Evolutionary conservation across 2,113 vertebrate species (phyloP), one percentile per base, ranked within the genome.

Genomic region (Isichthys henryi): DNA sequence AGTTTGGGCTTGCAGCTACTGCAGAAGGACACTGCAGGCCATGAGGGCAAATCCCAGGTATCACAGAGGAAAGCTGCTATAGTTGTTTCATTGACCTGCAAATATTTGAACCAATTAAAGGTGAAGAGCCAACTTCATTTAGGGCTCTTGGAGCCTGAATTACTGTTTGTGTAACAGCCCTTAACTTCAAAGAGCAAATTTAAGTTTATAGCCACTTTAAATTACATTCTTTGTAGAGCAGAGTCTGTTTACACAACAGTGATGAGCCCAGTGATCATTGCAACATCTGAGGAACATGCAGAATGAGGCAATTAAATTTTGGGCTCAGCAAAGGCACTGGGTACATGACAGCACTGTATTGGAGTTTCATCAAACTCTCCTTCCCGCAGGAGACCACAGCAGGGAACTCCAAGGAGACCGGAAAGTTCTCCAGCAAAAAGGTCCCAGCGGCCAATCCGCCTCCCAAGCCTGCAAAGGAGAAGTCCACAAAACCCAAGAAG

Each of bases 1-100:
- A 97, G 95, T 91, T 95, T 99, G 92, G 97, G 97, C 88, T 96
- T 97, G 83, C 98, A 98, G 95, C 95, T 99, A 92, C 96, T 99
- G 39, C 98, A 99, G 95, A 99, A 98, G 91, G 98, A 98, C 0
- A 94, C 95, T 0, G n/a, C 95, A 0, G 53, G 2, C 2, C 92
- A 92, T 0, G 95, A 96, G 9, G 96, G 89, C 94, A 97, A 96
- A 92, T 96, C 94, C 1, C 98, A 98, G 97, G 97, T 98, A 90
- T 90, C 90, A 19, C 43, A 19, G 52, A 31, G 43, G 58, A 31
- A 11, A 23, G 0, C 80, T 13, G 9, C 31, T 80, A 17, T 19
- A 6, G 74, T 7, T 49, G 23, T 23, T 10, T 62, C 23, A 62
- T 35, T 35, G 35, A 19, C 74, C 74, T 80, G 74, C 74, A 80